Base-by-base conservation (phyloP, 1,140 invertebrate genomes). In the Scaptodrosophila lebanonensis region DNA sequence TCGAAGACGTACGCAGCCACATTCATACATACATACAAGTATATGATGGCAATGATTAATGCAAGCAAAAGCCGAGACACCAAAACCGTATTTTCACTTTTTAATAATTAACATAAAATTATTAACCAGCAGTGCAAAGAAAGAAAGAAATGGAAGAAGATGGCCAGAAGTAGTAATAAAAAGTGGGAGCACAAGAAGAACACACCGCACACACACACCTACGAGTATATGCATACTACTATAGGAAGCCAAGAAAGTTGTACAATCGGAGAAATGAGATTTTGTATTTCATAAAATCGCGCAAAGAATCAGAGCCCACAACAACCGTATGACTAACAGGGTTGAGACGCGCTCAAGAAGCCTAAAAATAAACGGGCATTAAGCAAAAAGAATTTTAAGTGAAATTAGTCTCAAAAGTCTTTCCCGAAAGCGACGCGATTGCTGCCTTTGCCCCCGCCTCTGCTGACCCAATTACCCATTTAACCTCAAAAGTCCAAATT, bases 61-160 rank as follows among this genome's bases (percentile, higher is more conserved):
- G 64, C 64, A 65, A 40, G 53, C 48, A 27, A 45, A 39, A 29
- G 36, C 68, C 64, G 51, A 62, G 61, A 67, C 53, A 39, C 64
- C 48, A 56, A 54, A 72, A 64, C 48, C 35, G 48, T 63, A 70
- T 84, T 84, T 84, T 84, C 79, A 84, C 79, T 84, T 84, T 83
- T 84, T 75, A 84, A 84, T 84, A 84, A 84, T 84, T 84, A 67
- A 84, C 82, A 84, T 79, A 67, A 73, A 69, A 71, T 59, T 73
- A 77, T 79, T 68, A 77, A 77, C 51, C 61, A 66, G 65, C 54
- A 59, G 56, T 45, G 62, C 52, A 77, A 79, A 57, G 38, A 49
- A 39, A 47, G 35, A 60, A 50, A 29, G 50, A 50, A 27, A 64
- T 50, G 45, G 40, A 45, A 35, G 48, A 54, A 48, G 51, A 59